Conservation (phyloP, 64 coral and sea anemone species). For the Dendrophyllia cribrosa region DNA sequence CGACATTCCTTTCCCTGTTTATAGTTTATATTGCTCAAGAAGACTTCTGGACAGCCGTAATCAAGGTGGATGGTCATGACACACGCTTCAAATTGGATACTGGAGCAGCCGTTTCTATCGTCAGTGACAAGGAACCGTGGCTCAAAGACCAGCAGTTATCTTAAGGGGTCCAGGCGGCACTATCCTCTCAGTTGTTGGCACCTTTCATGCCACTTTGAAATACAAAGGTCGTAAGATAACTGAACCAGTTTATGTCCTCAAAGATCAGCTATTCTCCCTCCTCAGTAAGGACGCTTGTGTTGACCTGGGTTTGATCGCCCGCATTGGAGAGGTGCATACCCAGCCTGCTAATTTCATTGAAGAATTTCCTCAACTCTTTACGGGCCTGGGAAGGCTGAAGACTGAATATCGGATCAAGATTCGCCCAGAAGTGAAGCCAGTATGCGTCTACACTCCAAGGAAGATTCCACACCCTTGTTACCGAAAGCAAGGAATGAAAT, state of each 20-base stretch:
- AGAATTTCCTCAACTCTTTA: constrained; percentile 63
- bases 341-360: constrained; percentile 25
- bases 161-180: constrained; percentile 73
- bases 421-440: constrained; percentile 41
- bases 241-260: constrained; percentile 50
- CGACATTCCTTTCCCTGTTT: constrained; percentile 1
- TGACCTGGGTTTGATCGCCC: constrained; percentile 7
- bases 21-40: too few relatives aligned
- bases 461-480: constrained; percentile 45
- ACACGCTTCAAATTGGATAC: constrained; percentile 79
- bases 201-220: constrained; percentile 34
- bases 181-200: constrained; percentile 49
- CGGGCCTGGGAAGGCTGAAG: constrained; percentile 52
- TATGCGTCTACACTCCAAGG: constrained; percentile 32
- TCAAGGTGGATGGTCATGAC: constrained; percentile 66
- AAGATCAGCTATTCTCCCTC: constrained; percentile 30
- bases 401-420: constrained; percentile 63
- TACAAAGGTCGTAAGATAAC: constrained; percentile 20
- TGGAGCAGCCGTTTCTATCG: constrained; percentile 65
- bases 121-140: constrained; percentile 62
- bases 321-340: constrained; percentile 11
- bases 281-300: constrained; percentile 51
- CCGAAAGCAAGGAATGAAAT: constrained; percentile 43
- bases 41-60: constrained; percentile 56
- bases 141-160: constrained; percentile 53